Conservation (phyloP, 2,113 vertebrate genomes). For the Opisthocomus hoazin region DNA sequence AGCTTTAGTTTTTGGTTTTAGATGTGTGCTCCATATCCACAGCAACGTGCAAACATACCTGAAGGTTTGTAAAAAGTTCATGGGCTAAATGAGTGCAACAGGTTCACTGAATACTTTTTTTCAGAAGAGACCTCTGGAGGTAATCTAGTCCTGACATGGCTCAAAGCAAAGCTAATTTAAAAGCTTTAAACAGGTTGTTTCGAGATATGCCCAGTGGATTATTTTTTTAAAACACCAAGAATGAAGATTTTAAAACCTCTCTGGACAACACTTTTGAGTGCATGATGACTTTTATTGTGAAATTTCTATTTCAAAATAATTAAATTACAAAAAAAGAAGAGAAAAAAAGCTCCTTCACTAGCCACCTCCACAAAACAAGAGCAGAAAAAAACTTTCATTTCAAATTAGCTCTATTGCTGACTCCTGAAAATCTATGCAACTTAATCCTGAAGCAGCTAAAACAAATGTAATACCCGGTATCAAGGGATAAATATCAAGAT, state of each 20-base stretch:
- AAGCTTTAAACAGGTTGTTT: neutral
- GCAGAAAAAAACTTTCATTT: neutral
- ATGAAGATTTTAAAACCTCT: neutral
- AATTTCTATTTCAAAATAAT: neutral
- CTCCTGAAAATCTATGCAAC: neutral
- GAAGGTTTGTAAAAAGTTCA: neutral
- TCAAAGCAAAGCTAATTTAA: neutral
- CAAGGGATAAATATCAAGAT: neutral
- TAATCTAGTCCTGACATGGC: neutral
- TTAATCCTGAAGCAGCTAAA: neutral
- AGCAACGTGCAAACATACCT: neutral
- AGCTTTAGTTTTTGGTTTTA: neutral
- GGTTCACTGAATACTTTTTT: neutral
- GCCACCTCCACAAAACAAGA: neutral
- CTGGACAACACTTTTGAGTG: neutral
- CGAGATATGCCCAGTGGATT: neutral
- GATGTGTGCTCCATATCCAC: neutral
- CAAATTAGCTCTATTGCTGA: neutral
- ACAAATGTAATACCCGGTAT: neutral
- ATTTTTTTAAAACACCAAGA: neutral
- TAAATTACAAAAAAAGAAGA: neutral
- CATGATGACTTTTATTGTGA: neutral
- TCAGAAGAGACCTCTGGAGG: neutral
- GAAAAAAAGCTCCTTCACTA: neutral
- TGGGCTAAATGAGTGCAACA: neutral